Evolutionary conservation across 1,140 invertebrate genomes (phyloP).

Genomic region (Heliothis subflexa): DNA sequence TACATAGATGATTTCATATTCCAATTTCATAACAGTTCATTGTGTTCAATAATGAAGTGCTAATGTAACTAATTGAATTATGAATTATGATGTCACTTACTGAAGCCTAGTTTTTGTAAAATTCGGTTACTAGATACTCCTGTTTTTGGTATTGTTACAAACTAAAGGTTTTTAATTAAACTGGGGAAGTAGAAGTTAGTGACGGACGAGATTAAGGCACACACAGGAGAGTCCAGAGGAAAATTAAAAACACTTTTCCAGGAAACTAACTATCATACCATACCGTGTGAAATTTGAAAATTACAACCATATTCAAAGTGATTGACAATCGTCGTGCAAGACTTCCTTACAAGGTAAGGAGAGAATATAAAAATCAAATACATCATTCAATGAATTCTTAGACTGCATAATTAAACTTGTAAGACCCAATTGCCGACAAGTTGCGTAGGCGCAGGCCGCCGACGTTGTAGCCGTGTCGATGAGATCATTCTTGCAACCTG

Average conservation of each 20-base stretch:
- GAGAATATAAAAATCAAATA: background rate
- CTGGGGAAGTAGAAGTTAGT: no score
- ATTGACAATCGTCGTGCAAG: no score
- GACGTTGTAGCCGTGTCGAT: slow-evolving; percentile 21
- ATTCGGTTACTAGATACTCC: no score
- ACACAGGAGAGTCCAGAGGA: no score
- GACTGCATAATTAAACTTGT: slow-evolving; percentile 17
- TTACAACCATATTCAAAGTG: no score
- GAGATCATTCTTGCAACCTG: slow-evolving; percentile 51
- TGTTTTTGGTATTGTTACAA: no score
- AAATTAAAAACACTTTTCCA: no score
- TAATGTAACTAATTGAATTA: slow-evolving; percentile 32
- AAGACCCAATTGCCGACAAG: slow-evolving; percentile 31
- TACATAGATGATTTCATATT: slow-evolving; percentile 36
- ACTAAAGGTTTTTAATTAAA: no score
- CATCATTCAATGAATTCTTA: slow-evolving; percentile 4
- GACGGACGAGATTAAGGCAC: no score
- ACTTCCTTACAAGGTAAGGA: background rate
- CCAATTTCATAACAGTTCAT: slow-evolving; percentile 34
- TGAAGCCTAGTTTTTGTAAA: no score
- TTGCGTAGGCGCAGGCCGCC: slow-evolving; percentile 30
- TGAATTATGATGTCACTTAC: slow-evolving; percentile 35
- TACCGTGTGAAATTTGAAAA: no score
- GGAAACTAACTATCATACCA: no score
- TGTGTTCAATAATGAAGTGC: slow-evolving; percentile 18